Percentiles rank a stretch among this genome's conserved stretches.
Evolutionary conservation across 2,888 invertebrate genomes (phyloP).

Genomic region (Orchesellides sinensis): DNA sequence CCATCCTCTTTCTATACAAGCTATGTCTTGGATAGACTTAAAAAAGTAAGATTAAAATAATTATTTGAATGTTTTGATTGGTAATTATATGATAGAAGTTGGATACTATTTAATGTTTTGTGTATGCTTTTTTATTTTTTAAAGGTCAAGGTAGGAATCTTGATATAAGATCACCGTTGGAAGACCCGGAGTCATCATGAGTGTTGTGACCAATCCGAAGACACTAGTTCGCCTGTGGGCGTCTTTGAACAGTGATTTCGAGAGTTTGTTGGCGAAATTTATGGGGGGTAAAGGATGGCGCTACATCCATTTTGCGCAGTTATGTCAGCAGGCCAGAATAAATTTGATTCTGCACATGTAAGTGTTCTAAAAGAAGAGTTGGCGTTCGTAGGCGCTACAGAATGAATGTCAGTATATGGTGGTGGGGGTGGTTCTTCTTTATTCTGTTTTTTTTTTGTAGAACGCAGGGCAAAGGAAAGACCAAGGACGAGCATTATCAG

Average conservation of each 20-base stretch:
- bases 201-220: conserved; percentile 42
- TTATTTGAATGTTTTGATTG: neutral
- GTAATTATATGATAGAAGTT: too few relatives aligned
- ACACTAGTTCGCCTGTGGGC: conserved; percentile 60
- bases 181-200: neutral
- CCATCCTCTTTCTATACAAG: neutral
- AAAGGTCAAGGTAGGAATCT: neutral
- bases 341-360: conserved; percentile 64
- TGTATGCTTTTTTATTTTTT: neutral
- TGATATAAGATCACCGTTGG: neutral
- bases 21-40: neutral
- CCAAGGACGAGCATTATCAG: conserved; percentile 64
- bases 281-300: conserved; percentile 32
- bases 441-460: conserved; percentile 24
- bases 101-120: too few relatives aligned
- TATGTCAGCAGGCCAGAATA: conserved; percentile 41
- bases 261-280: conserved; percentile 39
- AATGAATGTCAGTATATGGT: too few relatives aligned
- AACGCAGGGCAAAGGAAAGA: conserved; percentile 66
- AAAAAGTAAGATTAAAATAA: neutral
- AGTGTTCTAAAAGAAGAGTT: conserved; percentile 34
- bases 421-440: neutral
- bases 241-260: conserved; percentile 58
- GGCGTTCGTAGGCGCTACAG: too few relatives aligned
- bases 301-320: conserved; percentile 42